A percentile compares a stretch with the other conserved stretches of the same genome.
phyloP scores from a whole-genome alignment of 2,888 invertebrate species.

The Syritta pipiens region DNA sequence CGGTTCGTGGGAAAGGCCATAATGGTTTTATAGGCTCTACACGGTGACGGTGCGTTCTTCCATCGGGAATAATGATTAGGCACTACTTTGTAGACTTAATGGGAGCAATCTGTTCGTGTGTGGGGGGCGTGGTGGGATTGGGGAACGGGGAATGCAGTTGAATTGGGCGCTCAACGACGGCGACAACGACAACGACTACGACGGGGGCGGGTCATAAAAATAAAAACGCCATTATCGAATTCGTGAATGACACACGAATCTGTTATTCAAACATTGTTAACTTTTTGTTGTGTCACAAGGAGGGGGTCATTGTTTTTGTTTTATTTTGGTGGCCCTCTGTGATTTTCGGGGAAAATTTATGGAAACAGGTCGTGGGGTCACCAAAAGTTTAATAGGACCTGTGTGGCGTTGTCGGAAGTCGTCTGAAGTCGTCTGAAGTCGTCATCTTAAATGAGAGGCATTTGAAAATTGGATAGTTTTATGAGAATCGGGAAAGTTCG shows the following conservation, averaged over 20 bases:
- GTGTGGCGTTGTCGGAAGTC: not conserved
- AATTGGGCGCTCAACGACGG: too few species aligned
- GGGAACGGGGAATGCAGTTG: conserved; percentile 17
- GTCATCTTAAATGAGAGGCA: too few species aligned
- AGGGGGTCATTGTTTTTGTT: not conserved
- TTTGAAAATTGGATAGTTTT: too few species aligned
- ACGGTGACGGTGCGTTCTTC: not conserved
- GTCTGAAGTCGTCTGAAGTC: too few species aligned
- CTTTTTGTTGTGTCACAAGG: not conserved
- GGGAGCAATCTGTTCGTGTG: conserved; percentile 12
- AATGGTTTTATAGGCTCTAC: conserved; percentile 26
- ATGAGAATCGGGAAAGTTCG: too few species aligned
- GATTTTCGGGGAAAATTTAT: not conserved
- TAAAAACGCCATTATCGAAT: conserved; percentile 24
- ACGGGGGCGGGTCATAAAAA: too few species aligned
- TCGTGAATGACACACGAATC: conserved; percentile 37
- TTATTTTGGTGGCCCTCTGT: not conserved
- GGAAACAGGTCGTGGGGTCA: not conserved
- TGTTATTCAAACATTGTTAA: conserved; percentile 24
- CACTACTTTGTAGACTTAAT: conserved; percentile 29
- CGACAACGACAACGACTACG: too few species aligned
- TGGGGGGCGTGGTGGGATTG: too few species aligned
- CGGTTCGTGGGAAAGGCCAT: conserved; percentile 22
- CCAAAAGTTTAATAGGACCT: not conserved
- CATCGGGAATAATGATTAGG: conserved; percentile 19